A percentile compares a stretch with the other conserved stretches of the same genome.
phyloP scores from a whole-genome alignment of 2,797 vertebrate species.

The Simalia tracyae region DNA sequence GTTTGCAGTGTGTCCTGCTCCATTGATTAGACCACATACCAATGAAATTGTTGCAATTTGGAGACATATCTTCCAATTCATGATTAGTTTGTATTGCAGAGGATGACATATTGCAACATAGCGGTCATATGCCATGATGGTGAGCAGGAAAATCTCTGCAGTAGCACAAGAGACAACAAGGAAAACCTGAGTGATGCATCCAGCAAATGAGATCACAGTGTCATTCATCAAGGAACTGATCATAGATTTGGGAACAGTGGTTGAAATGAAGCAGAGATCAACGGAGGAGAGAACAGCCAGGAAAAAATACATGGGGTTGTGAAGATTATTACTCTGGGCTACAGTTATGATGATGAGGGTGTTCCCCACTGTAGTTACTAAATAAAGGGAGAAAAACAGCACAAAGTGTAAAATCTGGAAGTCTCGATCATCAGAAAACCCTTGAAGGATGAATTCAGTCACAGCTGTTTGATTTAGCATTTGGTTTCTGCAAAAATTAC shows the following conservation, averaged over 20 bases:
- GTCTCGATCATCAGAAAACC: conserved; percentile 2
- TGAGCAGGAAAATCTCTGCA: conserved; percentile 25
- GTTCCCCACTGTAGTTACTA: conserved; percentile 36
- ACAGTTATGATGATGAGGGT: conserved; percentile 31
- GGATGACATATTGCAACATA: conserved; percentile 24
- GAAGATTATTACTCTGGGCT: background rate
- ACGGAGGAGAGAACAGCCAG: conserved; percentile 26
- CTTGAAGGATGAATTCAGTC: conserved; percentile 29
- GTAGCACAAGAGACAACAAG: conserved; percentile 3
- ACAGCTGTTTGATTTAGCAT: background rate
- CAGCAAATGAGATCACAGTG: conserved; percentile 12
- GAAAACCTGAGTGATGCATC: conserved; percentile 26
- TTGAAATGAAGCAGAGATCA: conserved; percentile 26
- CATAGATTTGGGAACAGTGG: conserved; percentile 33
- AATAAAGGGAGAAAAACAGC: conserved; percentile 40
- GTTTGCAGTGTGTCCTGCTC: background rate
- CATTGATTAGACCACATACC: conserved; percentile 1
- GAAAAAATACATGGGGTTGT: conserved; percentile 47
- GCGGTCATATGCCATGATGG: conserved; percentile 31
- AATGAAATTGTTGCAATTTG: conserved; percentile 10
- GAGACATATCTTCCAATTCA: background rate
- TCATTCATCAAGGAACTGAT: background rate
- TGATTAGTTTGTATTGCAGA: background rate
- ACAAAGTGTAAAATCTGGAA: conserved; percentile 33
- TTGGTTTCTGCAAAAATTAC: too few species aligned